These are phyloP conservation scores for Polydrusus pterygomalis DNA, from an alignment of 2,888 invertebrate species.

Conservation along the genomic window DNA sequence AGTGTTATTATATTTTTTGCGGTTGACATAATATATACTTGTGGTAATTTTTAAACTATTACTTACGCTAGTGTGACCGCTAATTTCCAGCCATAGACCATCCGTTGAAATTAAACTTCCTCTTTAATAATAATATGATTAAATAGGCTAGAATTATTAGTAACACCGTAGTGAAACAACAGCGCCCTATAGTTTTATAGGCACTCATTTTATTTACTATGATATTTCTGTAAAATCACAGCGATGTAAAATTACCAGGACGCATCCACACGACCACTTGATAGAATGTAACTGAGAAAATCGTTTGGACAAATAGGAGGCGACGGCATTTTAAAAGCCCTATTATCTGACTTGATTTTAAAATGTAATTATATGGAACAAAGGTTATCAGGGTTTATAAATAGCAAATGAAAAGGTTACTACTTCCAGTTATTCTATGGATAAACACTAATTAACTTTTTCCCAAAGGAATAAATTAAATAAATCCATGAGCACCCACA, in stretches of 20 bases:
- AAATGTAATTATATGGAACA: slow-evolving; percentile 38
- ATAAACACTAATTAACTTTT: slow-evolving; percentile 1
- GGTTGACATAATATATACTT: slow-evolving; percentile 38
- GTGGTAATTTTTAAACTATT: slow-evolving; percentile 48
- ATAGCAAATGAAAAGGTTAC: background rate
- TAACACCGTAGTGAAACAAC: slow-evolving; percentile 68
- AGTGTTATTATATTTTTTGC: slow-evolving; percentile 25
- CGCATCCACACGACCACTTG: slow-evolving; percentile 16
- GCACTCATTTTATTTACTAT: slow-evolving; percentile 59
- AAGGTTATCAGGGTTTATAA: slow-evolving; percentile 36
- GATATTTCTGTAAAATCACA: background rate
- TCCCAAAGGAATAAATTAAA: background rate
- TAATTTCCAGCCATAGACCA: slow-evolving; percentile 58
- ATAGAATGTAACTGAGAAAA: slow-evolving; percentile 34
- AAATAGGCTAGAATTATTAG: slow-evolving; percentile 68
- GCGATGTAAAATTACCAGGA: slow-evolving; percentile 1
- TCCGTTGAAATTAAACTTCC: slow-evolving; percentile 68
- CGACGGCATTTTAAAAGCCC: slow-evolving; percentile 35
- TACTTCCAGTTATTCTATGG: background rate
- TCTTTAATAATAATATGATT: slow-evolving; percentile 68
- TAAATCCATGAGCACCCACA: too few species aligned
- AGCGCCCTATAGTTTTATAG: slow-evolving; percentile 66
- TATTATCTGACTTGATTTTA: slow-evolving; percentile 40
- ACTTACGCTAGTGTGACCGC: slow-evolving; percentile 48
- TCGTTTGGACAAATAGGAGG: slow-evolving; percentile 3